These are phyloP conservation scores for Piprites chloris DNA, from an alignment of 2,113 vertebrate genomes.

Conservation along the genomic window DNA sequence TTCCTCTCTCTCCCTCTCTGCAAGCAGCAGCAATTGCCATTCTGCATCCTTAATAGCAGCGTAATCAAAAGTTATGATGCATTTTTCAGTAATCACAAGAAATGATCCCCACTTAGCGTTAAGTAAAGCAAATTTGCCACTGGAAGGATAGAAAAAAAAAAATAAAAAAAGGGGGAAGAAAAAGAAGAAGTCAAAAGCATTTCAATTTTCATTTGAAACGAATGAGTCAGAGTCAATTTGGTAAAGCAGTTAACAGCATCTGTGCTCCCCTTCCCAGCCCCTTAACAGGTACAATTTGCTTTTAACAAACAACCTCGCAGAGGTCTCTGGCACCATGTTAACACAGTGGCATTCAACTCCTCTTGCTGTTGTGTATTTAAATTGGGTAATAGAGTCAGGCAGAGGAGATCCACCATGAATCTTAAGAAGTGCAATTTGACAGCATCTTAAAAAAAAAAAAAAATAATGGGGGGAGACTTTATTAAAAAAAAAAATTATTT, in stretches of 20 bases:
- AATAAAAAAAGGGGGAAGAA: neutral
- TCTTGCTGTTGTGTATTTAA: slow-evolving; percentile 70
- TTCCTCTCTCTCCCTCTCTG: slow-evolving; percentile 34
- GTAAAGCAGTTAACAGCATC: slow-evolving; percentile 71
- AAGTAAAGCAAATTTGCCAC: slow-evolving; percentile 74
- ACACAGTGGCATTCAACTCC: slow-evolving; percentile 52
- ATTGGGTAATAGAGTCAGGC: slow-evolving; percentile 64
- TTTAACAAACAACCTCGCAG: slow-evolving; percentile 72
- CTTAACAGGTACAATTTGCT: slow-evolving; percentile 77
- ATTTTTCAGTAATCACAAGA: slow-evolving; percentile 80
- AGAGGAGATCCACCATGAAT: slow-evolving; percentile 52
- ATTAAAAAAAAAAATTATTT: neutral
- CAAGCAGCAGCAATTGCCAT: slow-evolving; percentile 59
- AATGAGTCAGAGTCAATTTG: slow-evolving; percentile 75
- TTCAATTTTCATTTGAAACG: slow-evolving; percentile 74
- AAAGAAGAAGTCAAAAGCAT: slow-evolving; percentile 67
- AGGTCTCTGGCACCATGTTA: slow-evolving; percentile 68
- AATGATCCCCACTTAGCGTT: slow-evolving; percentile 77
- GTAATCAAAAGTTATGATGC: slow-evolving; percentile 79
- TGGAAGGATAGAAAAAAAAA: neutral
- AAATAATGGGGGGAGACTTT: neutral
- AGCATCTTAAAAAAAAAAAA: neutral
- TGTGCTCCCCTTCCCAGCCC: slow-evolving; percentile 52
- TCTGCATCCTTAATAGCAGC: slow-evolving; percentile 70
- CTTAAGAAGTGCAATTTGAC: slow-evolving; percentile 67